Evolutionary conservation across 2,888 invertebrate species (phyloP), one percentile per base, ranked within the genome.

Genomic region (Drosophila demipolita): DNA sequence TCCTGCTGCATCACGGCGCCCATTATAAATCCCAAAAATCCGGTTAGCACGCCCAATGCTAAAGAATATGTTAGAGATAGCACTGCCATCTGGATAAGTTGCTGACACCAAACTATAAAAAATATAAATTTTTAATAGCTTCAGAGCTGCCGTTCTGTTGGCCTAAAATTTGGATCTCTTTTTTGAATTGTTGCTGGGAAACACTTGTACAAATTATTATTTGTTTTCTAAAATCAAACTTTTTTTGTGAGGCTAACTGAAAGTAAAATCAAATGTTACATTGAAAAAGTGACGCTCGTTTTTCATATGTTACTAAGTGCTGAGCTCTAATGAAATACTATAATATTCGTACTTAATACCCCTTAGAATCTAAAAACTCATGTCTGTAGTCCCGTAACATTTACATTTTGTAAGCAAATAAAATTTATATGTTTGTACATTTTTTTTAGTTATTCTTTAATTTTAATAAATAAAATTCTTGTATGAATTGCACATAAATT

Each of bases 1-100:
- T 89, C 73, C 64, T 85, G 85, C 49, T 85, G 85, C 26, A 66
- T 33, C 7, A 85, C 12, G 2, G 71, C 89, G 11, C 85, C 85
- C 32, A 73, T 35, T 4, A 89, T 5, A 42, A 85, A 89, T 17
- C 75, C 82, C 38, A 59, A 17, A 4, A 70, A 9, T 7, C 85
- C 87, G 2, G 85, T 61, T 32, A 80, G 7, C 20, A 66, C 33
- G 42, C 70, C 72, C 6, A 83, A 20, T 5, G 79, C 58, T 20
- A 71, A 1, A n/a, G 77, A 57, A 48, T 80, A 3, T 40, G 68
- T 42, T 32, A 68, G 29, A 2, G 52, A 12, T 38, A 64, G 57
- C 49, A 57, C 55, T 60, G 29, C 61, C 38, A 33, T 2, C 32
- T 15, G 5, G 23, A 29, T 23, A 45, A 29, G 6, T 23, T 17